phyloP scores from a whole-genome alignment of 2,797 vertebrate species.

The Neostethus bicornis region DNA sequence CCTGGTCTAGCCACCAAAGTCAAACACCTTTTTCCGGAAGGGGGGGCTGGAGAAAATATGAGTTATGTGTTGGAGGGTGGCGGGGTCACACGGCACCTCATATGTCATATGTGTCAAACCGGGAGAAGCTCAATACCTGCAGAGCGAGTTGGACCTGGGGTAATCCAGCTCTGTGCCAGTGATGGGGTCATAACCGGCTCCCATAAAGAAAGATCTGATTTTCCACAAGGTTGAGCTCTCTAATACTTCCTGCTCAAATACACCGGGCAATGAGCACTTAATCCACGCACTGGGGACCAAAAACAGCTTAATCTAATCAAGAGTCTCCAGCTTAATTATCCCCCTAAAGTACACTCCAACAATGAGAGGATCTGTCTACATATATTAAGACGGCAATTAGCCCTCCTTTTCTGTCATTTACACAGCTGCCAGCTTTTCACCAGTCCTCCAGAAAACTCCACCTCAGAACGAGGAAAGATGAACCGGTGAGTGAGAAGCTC shows the following conservation, averaged over 20 bases:
- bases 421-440: slow-evolving; percentile 62
- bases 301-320: slow-evolving; percentile 80
- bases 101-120: slow-evolving; percentile 75
- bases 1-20: slow-evolving; percentile 62
- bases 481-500: slow-evolving; percentile 38
- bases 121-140: slow-evolving; percentile 69
- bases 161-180: slow-evolving; percentile 69
- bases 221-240: slow-evolving; percentile 76
- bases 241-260: slow-evolving; percentile 73
- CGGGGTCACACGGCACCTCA: slow-evolving; percentile 69
- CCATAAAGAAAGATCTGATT: slow-evolving; percentile 71
- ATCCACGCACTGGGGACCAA: slow-evolving; percentile 71
- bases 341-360: slow-evolving; percentile 73
- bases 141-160: slow-evolving; percentile 65
- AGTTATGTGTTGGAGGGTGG: slow-evolving; percentile 64
- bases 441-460: slow-evolving; percentile 52
- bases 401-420: slow-evolving; percentile 72
- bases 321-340: slow-evolving; percentile 78
- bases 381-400: slow-evolving; percentile 77
- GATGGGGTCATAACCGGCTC: slow-evolving; percentile 70
- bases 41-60: slow-evolving; percentile 60
- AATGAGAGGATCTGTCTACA: slow-evolving; percentile 74
- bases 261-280: slow-evolving; percentile 69
- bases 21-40: slow-evolving; percentile 66
- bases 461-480: slow-evolving; percentile 39